These are phyloP conservation scores for Achroia grisella DNA, from an alignment of 1,140 invertebrate species.

Conservation along the genomic window DNA sequence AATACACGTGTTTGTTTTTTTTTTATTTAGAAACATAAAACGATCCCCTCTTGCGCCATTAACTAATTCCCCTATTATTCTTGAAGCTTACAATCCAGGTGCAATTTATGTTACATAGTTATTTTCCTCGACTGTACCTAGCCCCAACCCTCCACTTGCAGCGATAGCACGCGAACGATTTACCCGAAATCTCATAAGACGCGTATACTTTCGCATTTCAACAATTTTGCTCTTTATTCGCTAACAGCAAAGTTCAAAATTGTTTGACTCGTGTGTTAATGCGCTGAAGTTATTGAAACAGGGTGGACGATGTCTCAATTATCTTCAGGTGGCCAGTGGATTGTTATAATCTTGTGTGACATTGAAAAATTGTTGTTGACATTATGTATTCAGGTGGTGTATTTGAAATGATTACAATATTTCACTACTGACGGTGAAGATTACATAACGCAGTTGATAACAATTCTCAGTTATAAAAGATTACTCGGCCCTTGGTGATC, in stretches of 20 bases:
- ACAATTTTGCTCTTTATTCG: background rate
- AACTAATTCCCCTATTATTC: no score
- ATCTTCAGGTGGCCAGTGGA: conserved; percentile 3
- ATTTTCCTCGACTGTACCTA: conserved; percentile 2
- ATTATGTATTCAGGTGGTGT: no score
- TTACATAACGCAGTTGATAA: no score
- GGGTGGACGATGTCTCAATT: conserved; percentile 8
- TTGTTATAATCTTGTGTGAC: conserved; percentile 44
- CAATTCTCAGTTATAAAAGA: no score
- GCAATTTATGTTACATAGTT: background rate
- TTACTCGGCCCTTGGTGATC: no score
- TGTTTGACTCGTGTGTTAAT: no score
- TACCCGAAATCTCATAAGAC: conserved; percentile 7
- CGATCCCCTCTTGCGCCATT: no score
- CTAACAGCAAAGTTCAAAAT: background rate
- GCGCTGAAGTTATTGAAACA: conserved; percentile 3
- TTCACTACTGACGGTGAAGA: no score
- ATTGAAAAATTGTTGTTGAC: conserved; percentile 21
- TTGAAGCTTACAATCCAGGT: no score
- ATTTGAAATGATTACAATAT: no score
- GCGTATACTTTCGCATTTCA: background rate
- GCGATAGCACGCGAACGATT: conserved; percentile 4
- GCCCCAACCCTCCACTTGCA: conserved; percentile 4
- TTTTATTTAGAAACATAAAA: no score
- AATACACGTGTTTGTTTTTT: no score